These are phyloP conservation scores for Elephas maximus DNA, from an alignment of 2,113 vertebrate genomes.

Conservation along the genomic window DNA sequence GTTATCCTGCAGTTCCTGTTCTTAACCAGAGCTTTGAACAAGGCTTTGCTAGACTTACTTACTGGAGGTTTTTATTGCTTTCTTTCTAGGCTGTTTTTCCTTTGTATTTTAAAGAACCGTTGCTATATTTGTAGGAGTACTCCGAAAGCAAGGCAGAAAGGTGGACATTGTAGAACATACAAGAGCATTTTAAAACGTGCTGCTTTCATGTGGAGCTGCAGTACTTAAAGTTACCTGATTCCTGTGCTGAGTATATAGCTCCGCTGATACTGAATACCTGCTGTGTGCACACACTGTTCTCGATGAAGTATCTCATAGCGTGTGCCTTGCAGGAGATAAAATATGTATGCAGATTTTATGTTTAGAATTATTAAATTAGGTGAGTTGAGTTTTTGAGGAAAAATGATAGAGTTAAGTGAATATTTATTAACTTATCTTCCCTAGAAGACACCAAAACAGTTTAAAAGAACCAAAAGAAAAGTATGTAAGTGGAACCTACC, in stretches of 20 bases:
- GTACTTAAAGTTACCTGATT: slow-evolving; percentile 18
- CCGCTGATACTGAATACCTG: background rate
- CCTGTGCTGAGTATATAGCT: background rate
- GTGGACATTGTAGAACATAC: background rate
- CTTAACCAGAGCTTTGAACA: background rate
- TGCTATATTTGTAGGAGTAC: slow-evolving; percentile 48
- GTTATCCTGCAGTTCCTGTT: background rate
- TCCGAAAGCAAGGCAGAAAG: background rate
- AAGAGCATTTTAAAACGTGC: background rate
- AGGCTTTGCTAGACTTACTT: slow-evolving; percentile 22
- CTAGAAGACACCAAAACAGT: slow-evolving; percentile 19
- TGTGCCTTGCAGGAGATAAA: slow-evolving; percentile 25
- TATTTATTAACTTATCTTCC: background rate
- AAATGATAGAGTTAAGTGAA: background rate
- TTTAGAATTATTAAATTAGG: slow-evolving; percentile 49
- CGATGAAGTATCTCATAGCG: background rate
- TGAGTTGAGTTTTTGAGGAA: slow-evolving; percentile 32
- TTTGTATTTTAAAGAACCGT: slow-evolving; percentile 44
- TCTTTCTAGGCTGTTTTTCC: background rate
- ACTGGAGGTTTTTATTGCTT: background rate
- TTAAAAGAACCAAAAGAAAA: slow-evolving; percentile 36
- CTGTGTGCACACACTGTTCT: background rate
- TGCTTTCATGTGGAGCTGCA: slow-evolving; percentile 33
- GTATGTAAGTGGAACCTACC: background rate
- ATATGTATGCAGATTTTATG: background rate